Percentiles rank a stretch among this genome's conserved stretches.
These are phyloP conservation scores for Sphaeramia orbicularis DNA, from an alignment of 2,797 vertebrate species.

Conservation along the genomic window DNA sequence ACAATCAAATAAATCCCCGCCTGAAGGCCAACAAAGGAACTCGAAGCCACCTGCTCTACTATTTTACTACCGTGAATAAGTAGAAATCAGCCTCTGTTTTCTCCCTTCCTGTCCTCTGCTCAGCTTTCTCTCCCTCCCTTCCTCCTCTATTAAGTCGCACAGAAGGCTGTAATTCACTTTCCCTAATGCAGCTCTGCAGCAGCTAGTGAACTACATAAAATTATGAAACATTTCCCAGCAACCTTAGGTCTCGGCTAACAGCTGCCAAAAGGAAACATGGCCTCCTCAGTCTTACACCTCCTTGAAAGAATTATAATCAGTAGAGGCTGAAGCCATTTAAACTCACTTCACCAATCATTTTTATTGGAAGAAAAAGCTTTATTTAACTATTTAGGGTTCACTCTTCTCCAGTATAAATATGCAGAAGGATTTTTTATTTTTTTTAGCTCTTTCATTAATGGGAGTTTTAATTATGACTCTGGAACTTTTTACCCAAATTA, in stretches of 20 bases:
- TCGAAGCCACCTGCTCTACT: conserved; percentile 55
- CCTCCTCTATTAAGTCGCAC: conserved; percentile 38
- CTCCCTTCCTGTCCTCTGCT: neutral
- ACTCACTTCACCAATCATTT: neutral
- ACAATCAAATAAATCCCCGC: conserved; percentile 43
- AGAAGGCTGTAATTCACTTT: conserved; percentile 72
- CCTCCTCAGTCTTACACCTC: neutral
- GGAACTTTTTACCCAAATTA: too few species aligned
- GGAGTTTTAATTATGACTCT: neutral
- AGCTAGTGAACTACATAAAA: conserved; percentile 43
- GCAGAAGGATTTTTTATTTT: neutral
- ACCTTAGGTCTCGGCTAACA: conserved; percentile 35
- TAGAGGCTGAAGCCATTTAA: neutral
- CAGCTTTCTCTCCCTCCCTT: conserved; percentile 3
- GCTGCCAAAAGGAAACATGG: conserved; percentile 22
- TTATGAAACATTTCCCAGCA: conserved; percentile 73
- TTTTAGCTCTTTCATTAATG: neutral
- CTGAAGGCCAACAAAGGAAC: conserved; percentile 52
- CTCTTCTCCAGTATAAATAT: neutral
- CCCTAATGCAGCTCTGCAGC: conserved; percentile 68
- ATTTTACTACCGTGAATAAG: conserved; percentile 38
- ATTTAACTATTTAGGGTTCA: neutral
- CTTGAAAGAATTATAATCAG: conserved; percentile 13
- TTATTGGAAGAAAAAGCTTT: neutral
- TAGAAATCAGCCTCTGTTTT: neutral